Base-by-base conservation (phyloP, 2,888 invertebrate species). In the Phaonia tiefii region DNA sequence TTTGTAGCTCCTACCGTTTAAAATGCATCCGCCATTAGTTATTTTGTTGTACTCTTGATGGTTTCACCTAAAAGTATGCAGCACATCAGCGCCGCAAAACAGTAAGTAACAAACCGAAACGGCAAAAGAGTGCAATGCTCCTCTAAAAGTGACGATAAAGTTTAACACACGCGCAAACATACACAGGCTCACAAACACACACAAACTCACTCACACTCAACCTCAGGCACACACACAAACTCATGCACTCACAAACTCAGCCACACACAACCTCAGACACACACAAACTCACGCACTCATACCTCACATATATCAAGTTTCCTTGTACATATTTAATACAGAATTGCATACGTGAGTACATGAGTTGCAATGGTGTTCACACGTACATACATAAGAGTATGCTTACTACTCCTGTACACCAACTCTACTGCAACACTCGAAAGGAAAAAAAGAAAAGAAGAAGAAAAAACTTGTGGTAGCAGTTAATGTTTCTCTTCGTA, bases 51-150 rank as follows among this genome's bases (percentile, higher is more conserved):
- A 20, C 8, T 20, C 22, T 49, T 17, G 17, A 20, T 49, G 7
- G n/a, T 20, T 20, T n/a, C 1, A 22, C 49, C 49, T 20, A 49
- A 49, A 49, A 49, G 49, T 49, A 49, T 49, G 49, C 49, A 49
- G 49, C 20, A 49, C 49, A 49, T 49, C 49, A 49, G 1, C 46
- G 22, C 49, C 46, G 46, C 46, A 70, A 72, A 75, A 37, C 31
- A 31, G n/a, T n/a, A 67, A 60, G 39, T 60, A 66, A 39, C 60
- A 69, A 54, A 69, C 54, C n/a, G 25, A 42, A 56, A 42, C 39
- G 72, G 42, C 44, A 3, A 73, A 37, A 42, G 74, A 76, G 80
- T 80, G 31, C 80, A 76, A 70, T 80, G 80, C 80, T 71, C 80
- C 49, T 66, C 37, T 44, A 37, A 0, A 60, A 71, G 20, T 66